phyloP scores from a whole-genome alignment of 2,113 vertebrate genomes.

The Ciconia boyciana region DNA sequence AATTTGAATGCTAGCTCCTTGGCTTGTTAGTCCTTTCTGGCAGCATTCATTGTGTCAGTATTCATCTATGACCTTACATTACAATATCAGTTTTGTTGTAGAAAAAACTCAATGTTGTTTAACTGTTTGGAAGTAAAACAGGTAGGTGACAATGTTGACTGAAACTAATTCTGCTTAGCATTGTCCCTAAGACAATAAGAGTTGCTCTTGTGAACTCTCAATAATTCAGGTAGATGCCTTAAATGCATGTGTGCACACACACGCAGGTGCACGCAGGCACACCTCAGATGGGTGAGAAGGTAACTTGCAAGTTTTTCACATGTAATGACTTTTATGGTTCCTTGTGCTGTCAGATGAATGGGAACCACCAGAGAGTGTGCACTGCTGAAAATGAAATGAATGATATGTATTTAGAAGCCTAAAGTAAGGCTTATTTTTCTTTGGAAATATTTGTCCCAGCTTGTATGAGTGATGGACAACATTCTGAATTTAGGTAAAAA shows the following conservation, averaged over 20 bases:
- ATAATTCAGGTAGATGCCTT: not conserved
- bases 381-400: not conserved
- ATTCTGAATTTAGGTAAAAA: not conserved
- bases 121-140: not conserved
- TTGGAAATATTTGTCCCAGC: not conserved
- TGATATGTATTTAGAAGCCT: not conserved
- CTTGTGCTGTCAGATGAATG: not conserved
- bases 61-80: not conserved
- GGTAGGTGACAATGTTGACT: not conserved
- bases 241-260: accelerated
- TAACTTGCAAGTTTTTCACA: not conserved
- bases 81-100: not conserved
- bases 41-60: not conserved
- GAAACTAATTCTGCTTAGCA: not conserved
- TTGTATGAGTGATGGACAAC: not conserved
- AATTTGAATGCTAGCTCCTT: not conserved
- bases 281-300: not conserved
- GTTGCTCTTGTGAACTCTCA: not conserved
- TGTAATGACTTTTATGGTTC: not conserved
- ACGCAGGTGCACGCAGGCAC: not conserved
- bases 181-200: not conserved
- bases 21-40: not conserved
- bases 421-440: not conserved
- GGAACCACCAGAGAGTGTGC: not conserved
- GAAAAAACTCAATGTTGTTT: not conserved